Evolutionary conservation across 2,113 vertebrate species (phyloP).

Genomic region (Crypturellus undulatus): DNA sequence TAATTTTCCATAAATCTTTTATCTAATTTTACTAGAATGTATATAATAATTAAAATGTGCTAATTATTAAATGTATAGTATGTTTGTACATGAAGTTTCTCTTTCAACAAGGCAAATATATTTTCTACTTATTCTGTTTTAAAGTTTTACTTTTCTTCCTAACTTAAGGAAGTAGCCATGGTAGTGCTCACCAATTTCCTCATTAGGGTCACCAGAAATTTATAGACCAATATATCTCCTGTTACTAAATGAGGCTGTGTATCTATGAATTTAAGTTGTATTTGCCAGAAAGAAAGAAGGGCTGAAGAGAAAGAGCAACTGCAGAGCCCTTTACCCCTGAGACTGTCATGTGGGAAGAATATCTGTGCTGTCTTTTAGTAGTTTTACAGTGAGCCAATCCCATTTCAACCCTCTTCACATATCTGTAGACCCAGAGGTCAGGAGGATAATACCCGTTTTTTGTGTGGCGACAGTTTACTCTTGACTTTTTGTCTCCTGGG

Average conservation of each 20-base stretch:
- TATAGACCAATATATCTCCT: not conserved
- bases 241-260: too few species aligned
- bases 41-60: not conserved
- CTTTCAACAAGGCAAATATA: not conserved
- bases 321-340: not conserved
- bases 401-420: fast-evolving
- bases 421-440: not conserved
- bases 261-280: not conserved
- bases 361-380: not conserved
- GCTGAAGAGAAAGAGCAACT: not conserved
- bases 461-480: not conserved
- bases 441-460: not conserved
- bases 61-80: not conserved
- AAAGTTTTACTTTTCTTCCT: not conserved
- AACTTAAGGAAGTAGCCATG: not conserved
- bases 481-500: not conserved
- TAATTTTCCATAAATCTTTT: too few species aligned
- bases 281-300: not conserved
- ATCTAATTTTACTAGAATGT: too few species aligned
- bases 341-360: not conserved
- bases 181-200: not conserved
- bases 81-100: not conserved
- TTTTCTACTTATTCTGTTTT: not conserved
- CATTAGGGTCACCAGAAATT: not conserved
- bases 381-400: not conserved